Evolutionary conservation across 30 jellyfish, hydroid and myxozoan genomes (phyloP).

Genomic region (Phacellophora camtschatica): DNA sequence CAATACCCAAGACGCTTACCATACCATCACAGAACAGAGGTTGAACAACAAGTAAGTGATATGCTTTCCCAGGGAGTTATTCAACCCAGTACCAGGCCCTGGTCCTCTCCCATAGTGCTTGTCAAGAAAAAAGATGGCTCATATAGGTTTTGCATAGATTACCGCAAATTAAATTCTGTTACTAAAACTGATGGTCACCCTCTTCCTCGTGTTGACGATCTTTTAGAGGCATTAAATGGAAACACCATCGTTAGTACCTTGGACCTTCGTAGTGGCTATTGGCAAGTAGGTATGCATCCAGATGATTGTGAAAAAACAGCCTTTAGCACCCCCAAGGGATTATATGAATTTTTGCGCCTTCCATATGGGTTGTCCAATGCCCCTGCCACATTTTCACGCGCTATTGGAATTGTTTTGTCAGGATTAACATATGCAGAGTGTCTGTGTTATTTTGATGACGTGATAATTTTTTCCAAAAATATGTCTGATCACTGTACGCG

Average conservation of each 20-base stretch:
- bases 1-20: slow-evolving; percentile 35
- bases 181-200: slow-evolving; percentile 21
- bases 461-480: neutral
- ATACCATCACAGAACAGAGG: neutral
- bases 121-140: slow-evolving; percentile 11
- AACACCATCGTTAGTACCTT: neutral
- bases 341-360: slow-evolving; percentile 7
- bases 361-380: slow-evolving; percentile 20
- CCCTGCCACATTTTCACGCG: slow-evolving; percentile 20
- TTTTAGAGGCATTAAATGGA: neutral
- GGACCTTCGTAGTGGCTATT: neutral
- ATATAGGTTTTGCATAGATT: slow-evolving; percentile 16
- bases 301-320: neutral
- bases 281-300: neutral
- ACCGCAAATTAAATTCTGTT: slow-evolving; percentile 8
- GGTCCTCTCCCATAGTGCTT: slow-evolving; percentile 38
- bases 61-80: slow-evolving; percentile 16
- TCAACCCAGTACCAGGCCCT: slow-evolving; percentile 17
- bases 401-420: neutral
- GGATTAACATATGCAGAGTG: neutral
- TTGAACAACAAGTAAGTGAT: neutral
- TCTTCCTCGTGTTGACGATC: neutral
- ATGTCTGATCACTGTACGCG: neutral
- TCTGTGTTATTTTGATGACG: slow-evolving; percentile 14
- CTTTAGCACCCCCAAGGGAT: neutral